Evolutionary conservation across 2,888 invertebrate species (phyloP).

Genomic region (Trachelus tabidus): DNA sequence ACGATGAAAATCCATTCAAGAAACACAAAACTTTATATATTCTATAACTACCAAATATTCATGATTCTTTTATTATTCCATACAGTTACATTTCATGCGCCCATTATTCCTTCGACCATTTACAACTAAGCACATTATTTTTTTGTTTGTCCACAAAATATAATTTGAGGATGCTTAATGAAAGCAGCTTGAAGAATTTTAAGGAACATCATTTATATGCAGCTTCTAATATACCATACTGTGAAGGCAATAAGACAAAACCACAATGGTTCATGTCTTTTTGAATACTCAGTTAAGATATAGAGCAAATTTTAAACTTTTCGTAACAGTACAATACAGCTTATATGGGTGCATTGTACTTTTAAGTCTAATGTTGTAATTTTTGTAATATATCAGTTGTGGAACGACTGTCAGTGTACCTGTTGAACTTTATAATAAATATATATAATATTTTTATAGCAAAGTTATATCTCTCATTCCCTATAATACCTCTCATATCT

Average conservation of each 20-base stretch:
- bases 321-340: background rate
- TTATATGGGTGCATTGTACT: background rate
- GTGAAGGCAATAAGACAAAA: background rate
- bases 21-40: background rate
- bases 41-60: background rate
- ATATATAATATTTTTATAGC: constrained; percentile 22
- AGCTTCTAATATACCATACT: background rate
- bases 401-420: background rate
- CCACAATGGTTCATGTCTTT: background rate
- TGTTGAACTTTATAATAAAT: constrained; percentile 26
- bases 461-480: constrained; percentile 30
- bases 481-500: constrained; percentile 25
- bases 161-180: background rate
- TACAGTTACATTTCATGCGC: background rate
- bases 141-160: background rate
- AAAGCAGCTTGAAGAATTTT: background rate
- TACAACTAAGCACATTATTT: background rate
- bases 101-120: background rate
- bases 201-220: background rate
- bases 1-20: background rate
- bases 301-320: background rate
- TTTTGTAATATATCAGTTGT: background rate
- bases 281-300: background rate
- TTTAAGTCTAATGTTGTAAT: background rate
- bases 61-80: background rate